Percentiles rank a stretch among this genome's conserved stretches.
Evolutionary conservation across 2,113 vertebrate genomes (phyloP).

Genomic region (Hippoglossus stenolepis): DNA sequence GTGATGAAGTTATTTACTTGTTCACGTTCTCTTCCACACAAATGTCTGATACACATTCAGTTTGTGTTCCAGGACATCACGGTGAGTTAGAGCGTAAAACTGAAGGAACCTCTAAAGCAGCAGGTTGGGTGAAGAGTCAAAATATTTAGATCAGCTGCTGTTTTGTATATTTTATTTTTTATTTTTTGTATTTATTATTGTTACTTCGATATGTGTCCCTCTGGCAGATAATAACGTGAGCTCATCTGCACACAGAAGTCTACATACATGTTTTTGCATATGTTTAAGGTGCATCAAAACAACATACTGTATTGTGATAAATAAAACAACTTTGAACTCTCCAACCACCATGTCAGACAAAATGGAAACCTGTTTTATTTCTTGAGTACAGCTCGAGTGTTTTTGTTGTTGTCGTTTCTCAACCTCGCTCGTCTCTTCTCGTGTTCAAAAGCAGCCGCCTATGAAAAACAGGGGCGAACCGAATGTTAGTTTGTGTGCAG

Average conservation of each 20-base stretch:
- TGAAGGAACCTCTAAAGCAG: no score
- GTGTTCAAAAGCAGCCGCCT: background rate
- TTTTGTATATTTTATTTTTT: background rate
- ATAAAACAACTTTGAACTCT: background rate
- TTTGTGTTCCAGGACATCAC: no score
- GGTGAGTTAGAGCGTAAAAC: no score
- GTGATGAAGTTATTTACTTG: no score
- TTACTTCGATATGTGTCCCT: no score
- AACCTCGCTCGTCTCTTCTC: background rate
- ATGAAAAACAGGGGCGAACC: background rate
- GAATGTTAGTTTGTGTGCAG: conserved; percentile 8
- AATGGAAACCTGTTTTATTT: background rate
- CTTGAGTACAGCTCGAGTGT: background rate
- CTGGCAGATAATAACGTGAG: no score
- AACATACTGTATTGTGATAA: no score
- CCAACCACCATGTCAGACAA: background rate
- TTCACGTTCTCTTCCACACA: no score
- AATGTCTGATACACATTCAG: no score
- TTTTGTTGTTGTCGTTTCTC: conserved; percentile 1
- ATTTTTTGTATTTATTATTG: background rate
- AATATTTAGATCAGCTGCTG: background rate
- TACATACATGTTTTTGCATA: no score
- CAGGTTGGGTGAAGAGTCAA: background rate
- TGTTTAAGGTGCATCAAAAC: no score
- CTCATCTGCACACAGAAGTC: no score